These are phyloP conservation scores for Hypomesus transpacificus DNA, from an alignment of 2,113 vertebrate genomes.

Conservation along the genomic window DNA sequence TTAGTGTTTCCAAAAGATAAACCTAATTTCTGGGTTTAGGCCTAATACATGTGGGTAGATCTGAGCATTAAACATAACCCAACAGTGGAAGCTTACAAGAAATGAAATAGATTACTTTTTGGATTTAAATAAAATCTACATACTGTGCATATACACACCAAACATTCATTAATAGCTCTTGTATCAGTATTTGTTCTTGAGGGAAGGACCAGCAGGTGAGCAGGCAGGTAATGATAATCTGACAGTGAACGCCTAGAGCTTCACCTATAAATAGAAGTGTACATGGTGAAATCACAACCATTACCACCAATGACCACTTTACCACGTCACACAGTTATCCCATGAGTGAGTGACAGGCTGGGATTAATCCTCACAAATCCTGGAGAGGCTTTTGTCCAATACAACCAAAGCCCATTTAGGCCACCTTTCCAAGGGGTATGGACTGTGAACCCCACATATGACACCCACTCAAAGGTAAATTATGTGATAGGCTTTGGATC, in stretches of 20 bases:
- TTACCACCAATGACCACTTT: slow-evolving; percentile 23
- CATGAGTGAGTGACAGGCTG: slow-evolving; percentile 6
- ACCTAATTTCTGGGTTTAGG: slow-evolving; percentile 9
- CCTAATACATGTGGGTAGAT: slow-evolving; percentile 23
- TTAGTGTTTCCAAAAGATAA: not conserved
- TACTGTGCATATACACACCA: slow-evolving; percentile 36
- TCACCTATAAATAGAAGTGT: slow-evolving; percentile 12
- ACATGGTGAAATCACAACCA: not conserved
- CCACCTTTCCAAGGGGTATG: slow-evolving; percentile 30
- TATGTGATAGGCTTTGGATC: slow-evolving; percentile 29
- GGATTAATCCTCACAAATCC: not conserved
- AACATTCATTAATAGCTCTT: slow-evolving; percentile 17
- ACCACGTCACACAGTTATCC: slow-evolving; percentile 30
- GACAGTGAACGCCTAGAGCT: slow-evolving; percentile 27
- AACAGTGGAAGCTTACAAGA: slow-evolving; percentile 39
- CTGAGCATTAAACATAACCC: slow-evolving; percentile 27
- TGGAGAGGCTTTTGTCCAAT: not conserved
- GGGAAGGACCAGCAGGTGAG: slow-evolving; percentile 48
- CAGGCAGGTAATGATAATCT: slow-evolving; percentile 53
- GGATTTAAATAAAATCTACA: too few relatives aligned
- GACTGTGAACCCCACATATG: slow-evolving; percentile 31
- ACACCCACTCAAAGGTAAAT: slow-evolving; percentile 46
- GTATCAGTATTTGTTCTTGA: slow-evolving; percentile 38
- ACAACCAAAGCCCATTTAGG: not conserved
- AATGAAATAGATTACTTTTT: slow-evolving; percentile 10